A percentile compares a stretch with the other conserved stretches of the same genome.
Evolutionary conservation across 2,888 invertebrate genomes (phyloP).

Genomic region (Hemistola chrysoprasaria): DNA sequence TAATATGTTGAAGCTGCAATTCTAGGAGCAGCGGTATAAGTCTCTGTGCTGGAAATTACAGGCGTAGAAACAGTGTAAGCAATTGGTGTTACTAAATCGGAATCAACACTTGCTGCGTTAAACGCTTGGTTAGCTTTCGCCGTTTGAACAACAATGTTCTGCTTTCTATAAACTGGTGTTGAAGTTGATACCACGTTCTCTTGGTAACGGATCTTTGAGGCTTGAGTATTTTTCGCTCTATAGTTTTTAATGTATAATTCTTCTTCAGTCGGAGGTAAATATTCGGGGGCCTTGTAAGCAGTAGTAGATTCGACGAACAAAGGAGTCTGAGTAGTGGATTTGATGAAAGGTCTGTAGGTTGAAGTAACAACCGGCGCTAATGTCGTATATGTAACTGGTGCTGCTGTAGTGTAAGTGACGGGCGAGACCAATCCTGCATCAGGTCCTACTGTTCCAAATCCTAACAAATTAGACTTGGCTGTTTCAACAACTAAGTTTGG

Average conservation of each 20-base stretch:
- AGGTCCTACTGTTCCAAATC: slow-evolving; percentile 71
- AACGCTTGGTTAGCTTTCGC: slow-evolving; percentile 66
- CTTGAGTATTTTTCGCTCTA: slow-evolving; percentile 42
- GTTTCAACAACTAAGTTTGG: slow-evolving; percentile 71
- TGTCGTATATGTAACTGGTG: slow-evolving; percentile 59
- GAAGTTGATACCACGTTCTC: slow-evolving; percentile 44
- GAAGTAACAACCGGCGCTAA: slow-evolving; percentile 51
- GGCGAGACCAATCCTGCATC: slow-evolving; percentile 67
- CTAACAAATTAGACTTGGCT: slow-evolving; percentile 67
- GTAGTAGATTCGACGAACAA: slow-evolving; percentile 50
- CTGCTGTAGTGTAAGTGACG: slow-evolving; percentile 58
- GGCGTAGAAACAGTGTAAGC: slow-evolving; percentile 63
- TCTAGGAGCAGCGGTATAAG: slow-evolving; percentile 44
- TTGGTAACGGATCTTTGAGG: slow-evolving; percentile 46
- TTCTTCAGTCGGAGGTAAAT: slow-evolving; percentile 59
- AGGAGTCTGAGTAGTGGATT: slow-evolving; percentile 44
- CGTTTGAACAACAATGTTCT: slow-evolving; percentile 64
- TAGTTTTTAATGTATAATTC: slow-evolving; percentile 47
- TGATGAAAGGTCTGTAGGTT: slow-evolving; percentile 47
- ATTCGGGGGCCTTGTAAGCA: slow-evolving; percentile 55
- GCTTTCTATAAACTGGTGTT: slow-evolving; percentile 48
- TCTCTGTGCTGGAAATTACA: slow-evolving; percentile 45
- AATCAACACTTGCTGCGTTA: slow-evolving; percentile 59
- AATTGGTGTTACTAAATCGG: slow-evolving; percentile 57
- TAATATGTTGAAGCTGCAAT: slow-evolving; percentile 55